Evolutionary conservation across 92 coral and sea anemone genomes (phyloP).

Genomic region (Paragorgia papillata): DNA sequence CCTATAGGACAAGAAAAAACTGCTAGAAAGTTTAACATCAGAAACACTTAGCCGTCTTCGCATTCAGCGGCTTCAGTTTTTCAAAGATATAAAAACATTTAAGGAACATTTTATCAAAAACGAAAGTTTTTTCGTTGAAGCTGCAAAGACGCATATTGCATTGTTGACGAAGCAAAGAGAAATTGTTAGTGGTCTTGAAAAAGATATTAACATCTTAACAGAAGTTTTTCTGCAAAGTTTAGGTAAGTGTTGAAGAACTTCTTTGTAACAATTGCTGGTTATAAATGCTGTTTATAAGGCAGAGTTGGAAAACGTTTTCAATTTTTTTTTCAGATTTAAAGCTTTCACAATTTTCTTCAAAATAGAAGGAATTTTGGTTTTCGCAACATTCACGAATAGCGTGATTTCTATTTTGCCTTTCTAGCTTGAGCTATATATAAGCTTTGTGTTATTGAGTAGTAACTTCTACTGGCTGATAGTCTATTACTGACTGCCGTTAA

Average conservation of each 20-base stretch:
- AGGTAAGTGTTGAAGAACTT: neutral
- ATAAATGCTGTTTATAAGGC: no score
- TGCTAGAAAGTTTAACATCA: constrained; percentile 14
- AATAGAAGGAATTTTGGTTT: no score
- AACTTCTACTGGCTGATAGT: no score
- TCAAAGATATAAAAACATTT: constrained; percentile 18
- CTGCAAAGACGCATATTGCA: constrained; percentile 1
- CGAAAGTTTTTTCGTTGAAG: constrained; percentile 7
- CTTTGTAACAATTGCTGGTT: neutral
- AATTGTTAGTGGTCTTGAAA: constrained; percentile 8
- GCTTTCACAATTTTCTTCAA: no score
- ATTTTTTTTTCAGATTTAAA: no score
- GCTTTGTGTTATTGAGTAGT: no score
- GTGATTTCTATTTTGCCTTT: no score
- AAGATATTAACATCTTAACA: constrained; percentile 21
- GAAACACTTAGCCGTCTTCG: constrained; percentile 13
- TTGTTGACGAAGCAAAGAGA: neutral
- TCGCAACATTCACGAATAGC: no score
- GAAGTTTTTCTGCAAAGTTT: constrained; percentile 18
- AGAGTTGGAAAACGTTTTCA: no score
- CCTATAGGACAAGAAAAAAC: constrained; percentile 20
- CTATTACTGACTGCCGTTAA: no score
- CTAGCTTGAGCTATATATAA: no score
- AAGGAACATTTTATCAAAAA: constrained; percentile 14
- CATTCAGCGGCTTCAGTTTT: constrained; percentile 10